Conservation (phyloP, 2,113 vertebrate genomes). For the Dasyornis broadbenti region DNA sequence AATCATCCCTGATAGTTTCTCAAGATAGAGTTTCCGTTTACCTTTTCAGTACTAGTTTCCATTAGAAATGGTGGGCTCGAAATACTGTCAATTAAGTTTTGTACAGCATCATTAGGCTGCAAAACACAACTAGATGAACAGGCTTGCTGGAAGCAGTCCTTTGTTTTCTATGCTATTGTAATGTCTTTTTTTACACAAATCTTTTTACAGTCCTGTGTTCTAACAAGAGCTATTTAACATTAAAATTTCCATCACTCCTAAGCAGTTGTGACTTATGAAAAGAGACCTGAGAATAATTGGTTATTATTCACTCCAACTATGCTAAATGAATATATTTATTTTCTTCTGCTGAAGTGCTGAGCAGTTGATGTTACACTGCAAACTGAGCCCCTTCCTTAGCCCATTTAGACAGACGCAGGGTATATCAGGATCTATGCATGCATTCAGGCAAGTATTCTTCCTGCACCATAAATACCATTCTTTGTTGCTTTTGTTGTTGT, state of each 20-base stretch:
- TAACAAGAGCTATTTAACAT: not conserved
- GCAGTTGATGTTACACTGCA: not conserved
- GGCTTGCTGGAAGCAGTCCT: not conserved
- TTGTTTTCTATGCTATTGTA: not conserved
- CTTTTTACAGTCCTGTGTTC: not conserved
- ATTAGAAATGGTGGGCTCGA: not conserved
- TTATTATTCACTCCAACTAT: constrained; percentile 32
- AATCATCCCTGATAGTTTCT: not conserved
- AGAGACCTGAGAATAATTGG: not conserved
- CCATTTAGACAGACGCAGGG: not conserved
- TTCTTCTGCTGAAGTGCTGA: not conserved
- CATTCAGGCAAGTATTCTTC: not conserved
- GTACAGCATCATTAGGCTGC: not conserved
- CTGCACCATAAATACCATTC: not conserved
- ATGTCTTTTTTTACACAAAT: not conserved
- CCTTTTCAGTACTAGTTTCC: not conserved
- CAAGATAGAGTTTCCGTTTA: not conserved
- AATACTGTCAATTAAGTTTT: not conserved
- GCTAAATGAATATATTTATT: not conserved
- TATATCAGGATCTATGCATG: not conserved
- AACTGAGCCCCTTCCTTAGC: not conserved
- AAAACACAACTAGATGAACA: not conserved
- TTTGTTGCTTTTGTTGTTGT: not conserved
- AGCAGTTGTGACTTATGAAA: not conserved
- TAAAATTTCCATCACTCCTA: constrained; percentile 19